A percentile compares a stretch with the other conserved stretches of the same genome.
Evolutionary conservation across 2,113 vertebrate genomes (phyloP).

Genomic region (Xiphias gladius): DNA sequence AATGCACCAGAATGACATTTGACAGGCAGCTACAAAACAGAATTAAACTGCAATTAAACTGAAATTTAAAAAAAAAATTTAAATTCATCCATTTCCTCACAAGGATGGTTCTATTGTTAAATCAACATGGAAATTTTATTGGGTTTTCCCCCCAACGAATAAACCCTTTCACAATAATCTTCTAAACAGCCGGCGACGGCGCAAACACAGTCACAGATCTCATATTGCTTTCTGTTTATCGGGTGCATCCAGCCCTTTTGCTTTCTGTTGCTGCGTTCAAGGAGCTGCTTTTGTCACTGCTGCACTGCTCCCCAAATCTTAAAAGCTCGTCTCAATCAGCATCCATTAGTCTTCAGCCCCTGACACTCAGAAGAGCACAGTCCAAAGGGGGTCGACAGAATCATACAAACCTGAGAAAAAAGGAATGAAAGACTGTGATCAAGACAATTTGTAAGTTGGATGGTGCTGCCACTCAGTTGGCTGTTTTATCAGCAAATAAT

Average conservation of each 20-base stretch:
- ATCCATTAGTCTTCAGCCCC: neutral
- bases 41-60: too few species aligned
- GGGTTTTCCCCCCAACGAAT: neutral
- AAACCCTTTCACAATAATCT: neutral
- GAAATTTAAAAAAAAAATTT: neutral
- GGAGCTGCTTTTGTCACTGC: constrained; percentile 1
- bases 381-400: neutral
- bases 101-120: neutral
- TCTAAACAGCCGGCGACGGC: neutral
- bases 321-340: neutral
- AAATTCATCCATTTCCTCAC: neutral
- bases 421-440: neutral
- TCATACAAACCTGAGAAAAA: neutral
- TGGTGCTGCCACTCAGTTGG: neutral
- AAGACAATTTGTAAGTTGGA: neutral
- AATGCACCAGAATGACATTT: too few species aligned
- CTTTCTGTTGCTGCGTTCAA: constrained; percentile 6
- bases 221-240: neutral
- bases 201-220: neutral
- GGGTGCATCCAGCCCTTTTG: neutral
- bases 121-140: neutral
- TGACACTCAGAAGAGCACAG: neutral
- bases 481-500: neutral
- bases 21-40: neutral
- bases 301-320: neutral